Conservation (phyloP, 2,888 invertebrate genomes). For the Malthinus seriepunctatus region DNA sequence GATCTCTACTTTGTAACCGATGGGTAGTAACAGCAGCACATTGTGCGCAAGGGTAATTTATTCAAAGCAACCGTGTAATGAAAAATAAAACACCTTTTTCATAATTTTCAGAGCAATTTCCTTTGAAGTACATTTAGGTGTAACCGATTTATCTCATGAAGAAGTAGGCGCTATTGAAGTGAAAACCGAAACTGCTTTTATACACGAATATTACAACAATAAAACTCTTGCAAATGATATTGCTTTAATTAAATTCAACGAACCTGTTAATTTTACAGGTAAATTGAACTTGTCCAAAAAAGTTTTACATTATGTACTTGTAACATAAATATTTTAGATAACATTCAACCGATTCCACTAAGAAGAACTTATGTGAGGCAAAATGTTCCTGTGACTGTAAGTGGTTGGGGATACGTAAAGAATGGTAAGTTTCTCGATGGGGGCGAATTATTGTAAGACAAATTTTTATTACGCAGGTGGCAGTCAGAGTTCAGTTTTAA, state of each 20-base stretch:
- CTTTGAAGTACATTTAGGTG: slow-evolving; percentile 3
- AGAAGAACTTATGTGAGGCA: slow-evolving; percentile 13
- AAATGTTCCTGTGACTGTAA: slow-evolving; percentile 25
- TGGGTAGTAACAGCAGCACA: slow-evolving; percentile 27
- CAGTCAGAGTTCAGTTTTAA: slow-evolving; percentile 21
- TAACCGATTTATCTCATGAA: not conserved
- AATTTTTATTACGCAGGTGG: not conserved
- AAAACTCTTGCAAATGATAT: slow-evolving; percentile 33
- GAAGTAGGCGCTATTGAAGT: slow-evolving; percentile 13
- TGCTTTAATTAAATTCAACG: slow-evolving; percentile 30
- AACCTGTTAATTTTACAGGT: slow-evolving; percentile 26
- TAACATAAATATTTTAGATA: slow-evolving; percentile 27
- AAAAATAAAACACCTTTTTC: not conserved
- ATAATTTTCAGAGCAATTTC: slow-evolving; percentile 8
- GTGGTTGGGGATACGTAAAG: slow-evolving; percentile 39
- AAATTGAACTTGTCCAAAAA: not conserved
- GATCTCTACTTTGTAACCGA: slow-evolving; percentile 14
- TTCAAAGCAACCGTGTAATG: not conserved
- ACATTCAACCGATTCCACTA: slow-evolving; percentile 33
- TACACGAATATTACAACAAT: slow-evolving; percentile 28
- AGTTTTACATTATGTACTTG: not conserved
- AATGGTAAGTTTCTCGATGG: slow-evolving; percentile 28
- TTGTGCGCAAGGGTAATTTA: slow-evolving; percentile 10
- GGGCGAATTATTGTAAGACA: not conserved
- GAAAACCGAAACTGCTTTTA: slow-evolving; percentile 11